Evolutionary conservation across 2,888 invertebrate genomes (phyloP).

Genomic region (Coelinius sp.): DNA sequence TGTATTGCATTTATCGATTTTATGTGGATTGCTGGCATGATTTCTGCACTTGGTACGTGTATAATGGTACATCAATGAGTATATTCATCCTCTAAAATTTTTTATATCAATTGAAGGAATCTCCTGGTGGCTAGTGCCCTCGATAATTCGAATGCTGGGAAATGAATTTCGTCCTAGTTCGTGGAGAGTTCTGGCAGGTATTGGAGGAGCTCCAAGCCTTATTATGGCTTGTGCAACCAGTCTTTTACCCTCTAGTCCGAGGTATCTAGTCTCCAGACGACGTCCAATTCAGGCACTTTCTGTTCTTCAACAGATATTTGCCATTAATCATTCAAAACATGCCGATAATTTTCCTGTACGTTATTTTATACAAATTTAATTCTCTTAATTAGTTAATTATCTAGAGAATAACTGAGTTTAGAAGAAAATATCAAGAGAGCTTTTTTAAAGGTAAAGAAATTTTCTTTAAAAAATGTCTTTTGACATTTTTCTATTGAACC

Average conservation of each 20-base stretch:
- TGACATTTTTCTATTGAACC: too few relatives aligned
- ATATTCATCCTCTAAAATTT: too few relatives aligned
- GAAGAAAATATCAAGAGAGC: too few relatives aligned
- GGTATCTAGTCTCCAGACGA: constrained; percentile 67
- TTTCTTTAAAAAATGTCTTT: too few relatives aligned
- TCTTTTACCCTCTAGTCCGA: constrained; percentile 69
- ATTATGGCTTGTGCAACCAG: constrained; percentile 68
- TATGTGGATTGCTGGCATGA: constrained; percentile 66
- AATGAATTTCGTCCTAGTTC: constrained; percentile 64
- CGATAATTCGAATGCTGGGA: constrained; percentile 53
- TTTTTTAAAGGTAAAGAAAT: too few relatives aligned
- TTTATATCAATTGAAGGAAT: too few relatives aligned
- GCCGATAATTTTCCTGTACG: constrained; percentile 67
- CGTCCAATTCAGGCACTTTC: constrained; percentile 64
- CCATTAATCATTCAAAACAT: constrained; percentile 71
- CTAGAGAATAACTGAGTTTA: too few relatives aligned
- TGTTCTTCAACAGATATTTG: constrained; percentile 70
- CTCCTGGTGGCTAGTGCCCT: constrained; percentile 58
- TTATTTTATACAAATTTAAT: neutral
- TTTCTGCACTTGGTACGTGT: constrained; percentile 60
- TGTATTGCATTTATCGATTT: constrained; percentile 66
- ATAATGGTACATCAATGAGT: too few relatives aligned
- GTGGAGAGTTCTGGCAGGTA: constrained; percentile 68
- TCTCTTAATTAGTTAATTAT: too few relatives aligned
- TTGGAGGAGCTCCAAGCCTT: constrained; percentile 67